Conservation (phyloP, 2,888 invertebrate species). For the Anoplius nigerrimus region DNA sequence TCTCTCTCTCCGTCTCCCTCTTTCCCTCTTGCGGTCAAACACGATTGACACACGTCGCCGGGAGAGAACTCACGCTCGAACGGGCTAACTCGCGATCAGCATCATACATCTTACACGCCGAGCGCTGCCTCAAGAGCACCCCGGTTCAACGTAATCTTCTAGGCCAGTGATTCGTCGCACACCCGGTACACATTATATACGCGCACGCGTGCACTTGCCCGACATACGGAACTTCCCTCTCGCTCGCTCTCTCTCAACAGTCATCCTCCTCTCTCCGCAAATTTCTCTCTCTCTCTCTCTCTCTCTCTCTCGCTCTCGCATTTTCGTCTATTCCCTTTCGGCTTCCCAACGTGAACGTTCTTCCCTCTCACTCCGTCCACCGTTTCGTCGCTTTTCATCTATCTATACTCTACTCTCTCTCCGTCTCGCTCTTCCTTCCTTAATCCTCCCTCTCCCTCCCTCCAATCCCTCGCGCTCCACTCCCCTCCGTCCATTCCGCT, state of each 20-base stretch:
- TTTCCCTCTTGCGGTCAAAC: too few species aligned
- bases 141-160: too few species aligned
- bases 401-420: constrained; percentile 9
- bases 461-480: too few species aligned
- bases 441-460: background rate
- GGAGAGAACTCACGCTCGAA: too few species aligned
- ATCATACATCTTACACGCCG: too few species aligned
- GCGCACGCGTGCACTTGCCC: constrained; percentile 52
- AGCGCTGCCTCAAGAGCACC: too few species aligned
- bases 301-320: background rate
- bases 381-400: background rate
- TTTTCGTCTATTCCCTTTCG: background rate
- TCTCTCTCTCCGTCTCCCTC: too few species aligned
- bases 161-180: constrained; percentile 12
- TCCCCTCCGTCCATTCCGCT: background rate
- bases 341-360: background rate
- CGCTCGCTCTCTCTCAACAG: background rate
- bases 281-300: background rate
- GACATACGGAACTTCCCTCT: constrained; percentile 21
- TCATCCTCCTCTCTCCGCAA: background rate
- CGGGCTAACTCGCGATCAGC: too few species aligned
- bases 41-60: too few species aligned
- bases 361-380: background rate
- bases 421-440: background rate
- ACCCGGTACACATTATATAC: constrained; percentile 28